Evolutionary conservation across 2,113 vertebrate species (phyloP).

Genomic region (Phylloscopus trochiloides): DNA sequence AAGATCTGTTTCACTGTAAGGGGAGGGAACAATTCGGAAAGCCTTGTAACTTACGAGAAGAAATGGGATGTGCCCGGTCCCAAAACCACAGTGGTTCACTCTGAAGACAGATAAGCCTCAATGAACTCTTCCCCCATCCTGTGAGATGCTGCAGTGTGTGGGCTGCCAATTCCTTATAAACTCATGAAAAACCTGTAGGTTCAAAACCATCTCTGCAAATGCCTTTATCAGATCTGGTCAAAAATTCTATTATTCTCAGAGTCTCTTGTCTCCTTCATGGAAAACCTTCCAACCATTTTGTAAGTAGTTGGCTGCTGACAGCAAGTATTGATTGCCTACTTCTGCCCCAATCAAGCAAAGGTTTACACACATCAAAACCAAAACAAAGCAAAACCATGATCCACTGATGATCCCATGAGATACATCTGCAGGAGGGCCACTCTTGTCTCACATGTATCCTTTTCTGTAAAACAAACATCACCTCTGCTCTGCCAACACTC

Average conservation of each 20-base stretch:
- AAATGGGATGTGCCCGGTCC: background rate
- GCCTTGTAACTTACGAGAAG: background rate
- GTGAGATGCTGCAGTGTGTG: background rate
- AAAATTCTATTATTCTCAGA: background rate
- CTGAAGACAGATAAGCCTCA: background rate
- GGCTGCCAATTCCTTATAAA: background rate
- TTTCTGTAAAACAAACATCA: background rate
- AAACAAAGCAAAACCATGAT: constrained; percentile 24
- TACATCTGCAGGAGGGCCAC: background rate
- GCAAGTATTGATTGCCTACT: constrained; percentile 14
- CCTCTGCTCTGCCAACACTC: background rate
- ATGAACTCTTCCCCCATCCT: background rate
- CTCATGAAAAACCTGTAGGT: background rate
- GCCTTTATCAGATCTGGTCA: background rate
- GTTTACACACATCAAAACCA: constrained; percentile 11
- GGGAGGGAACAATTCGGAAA: background rate
- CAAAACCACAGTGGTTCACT: background rate
- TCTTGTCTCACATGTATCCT: background rate
- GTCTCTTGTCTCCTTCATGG: background rate
- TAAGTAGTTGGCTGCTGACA: background rate
- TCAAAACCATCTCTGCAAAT: background rate
- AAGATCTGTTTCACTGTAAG: background rate
- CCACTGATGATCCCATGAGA: background rate
- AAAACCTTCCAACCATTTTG: background rate
- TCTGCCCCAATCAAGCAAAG: constrained; percentile 12